Evolutionary conservation across 2,113 vertebrate genomes (phyloP), one percentile per base, ranked within the genome.

Genomic region (Odontesthes bonariensis): DNA sequence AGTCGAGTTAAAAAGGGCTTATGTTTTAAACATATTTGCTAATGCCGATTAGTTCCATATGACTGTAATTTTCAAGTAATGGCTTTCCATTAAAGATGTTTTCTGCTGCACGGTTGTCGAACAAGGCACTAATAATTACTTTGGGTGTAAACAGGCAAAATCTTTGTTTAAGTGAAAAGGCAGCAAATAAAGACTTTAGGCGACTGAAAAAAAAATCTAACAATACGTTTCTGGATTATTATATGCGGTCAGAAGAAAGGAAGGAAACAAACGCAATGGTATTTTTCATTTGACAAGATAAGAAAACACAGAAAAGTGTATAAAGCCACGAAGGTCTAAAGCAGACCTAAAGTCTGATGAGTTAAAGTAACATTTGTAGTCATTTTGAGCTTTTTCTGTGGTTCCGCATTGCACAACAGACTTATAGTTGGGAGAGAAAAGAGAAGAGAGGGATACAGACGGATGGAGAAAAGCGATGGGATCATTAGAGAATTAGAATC

Each of bases 51-150:
- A n/a, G 4, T 69, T 73, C 14, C 27, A 17, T 3, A 33, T 49
- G 51, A 64, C 33, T 73, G 11, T 44, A 1, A 23, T 68, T 74
- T 68, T 66, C 22, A 53, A 22, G 38, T 17, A 52, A 47, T 0
- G 31, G 2, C 9, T 40, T 51, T 78, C 22, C 17, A 67, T 63
- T 66, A 57, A 62, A 67, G 40, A 76, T 59, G 55, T 66, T 69
- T 77, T 16, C 14, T 33, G 1, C 32, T 52, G 31, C 53, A 69
- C 71, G 53, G 71, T 64, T 73, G 20, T 35, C 33, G 31, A 84
- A 78, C 61, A 73, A 81, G 71, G n/a, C 55, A 16, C 13, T 44
- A 52, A 82, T 79, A 85, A 83, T 75, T 53, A 70, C 57, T 79
- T 74, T 35, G 42, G 58, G 35, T 65, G 46, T 33, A 54, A 31